Evolutionary conservation across 2,888 invertebrate species (phyloP).

Genomic region (Ariolimax columbianus): DNA sequence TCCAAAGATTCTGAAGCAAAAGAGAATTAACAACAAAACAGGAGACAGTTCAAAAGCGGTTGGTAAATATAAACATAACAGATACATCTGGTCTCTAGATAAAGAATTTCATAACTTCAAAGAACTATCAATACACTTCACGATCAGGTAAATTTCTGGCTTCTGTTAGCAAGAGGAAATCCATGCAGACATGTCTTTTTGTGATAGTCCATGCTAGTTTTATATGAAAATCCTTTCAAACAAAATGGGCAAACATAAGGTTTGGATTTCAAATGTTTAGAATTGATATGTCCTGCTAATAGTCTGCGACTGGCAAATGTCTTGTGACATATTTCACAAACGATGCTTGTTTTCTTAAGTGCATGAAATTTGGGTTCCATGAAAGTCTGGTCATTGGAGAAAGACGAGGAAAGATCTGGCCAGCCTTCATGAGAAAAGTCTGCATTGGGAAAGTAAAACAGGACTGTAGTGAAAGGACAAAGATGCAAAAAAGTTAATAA

Average conservation of each 20-base stretch:
- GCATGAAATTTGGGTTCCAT: conserved; percentile 29
- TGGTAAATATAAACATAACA: not conserved
- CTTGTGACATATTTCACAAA: conserved; percentile 49
- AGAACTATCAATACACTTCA: not conserved
- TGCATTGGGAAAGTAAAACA: conserved; percentile 43
- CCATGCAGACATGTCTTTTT: conserved; percentile 29
- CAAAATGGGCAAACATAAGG: conserved; percentile 51
- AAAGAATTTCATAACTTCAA: not conserved
- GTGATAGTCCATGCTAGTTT: conserved; percentile 52
- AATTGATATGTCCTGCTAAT: conserved; percentile 51
- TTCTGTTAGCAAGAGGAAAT: conserved; percentile 22
- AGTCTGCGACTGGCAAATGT: conserved; percentile 46
- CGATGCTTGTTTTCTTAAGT: conserved; percentile 46
- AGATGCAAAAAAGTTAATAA: conserved; percentile 16
- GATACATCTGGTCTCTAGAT: not conserved
- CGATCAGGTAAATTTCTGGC: not conserved
- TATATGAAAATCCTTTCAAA: conserved; percentile 51
- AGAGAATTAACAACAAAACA: conserved; percentile 37
- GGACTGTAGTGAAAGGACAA: conserved; percentile 19
- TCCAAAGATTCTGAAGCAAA: conserved; percentile 39
- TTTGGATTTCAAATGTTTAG: conserved; percentile 49
- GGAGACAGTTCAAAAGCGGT: not conserved
- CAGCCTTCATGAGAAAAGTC: conserved; percentile 42
- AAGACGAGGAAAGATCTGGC: conserved; percentile 22
- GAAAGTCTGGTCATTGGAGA: conserved; percentile 26